phyloP scores from a whole-genome alignment of 2,888 invertebrate species.

The Chaetoderma sp. region DNA sequence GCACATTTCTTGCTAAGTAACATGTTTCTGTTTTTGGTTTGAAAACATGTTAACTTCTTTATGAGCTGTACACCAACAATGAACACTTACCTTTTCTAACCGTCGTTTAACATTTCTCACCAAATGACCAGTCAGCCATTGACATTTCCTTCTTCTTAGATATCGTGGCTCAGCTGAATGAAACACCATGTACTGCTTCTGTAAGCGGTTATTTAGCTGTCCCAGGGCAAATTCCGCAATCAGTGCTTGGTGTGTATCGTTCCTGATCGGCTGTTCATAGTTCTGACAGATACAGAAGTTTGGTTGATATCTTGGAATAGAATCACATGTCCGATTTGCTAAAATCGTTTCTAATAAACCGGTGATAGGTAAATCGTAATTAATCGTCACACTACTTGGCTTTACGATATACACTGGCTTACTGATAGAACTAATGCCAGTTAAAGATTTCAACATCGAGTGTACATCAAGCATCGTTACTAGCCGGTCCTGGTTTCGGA shows the following conservation, averaged over 20 bases:
- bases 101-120: no score
- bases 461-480: conserved; percentile 52
- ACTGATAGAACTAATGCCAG: conserved; percentile 6
- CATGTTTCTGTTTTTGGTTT: no score
- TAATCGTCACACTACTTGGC: background rate
- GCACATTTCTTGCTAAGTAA: no score
- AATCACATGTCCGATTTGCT: conserved; percentile 41
- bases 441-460: conserved; percentile 39
- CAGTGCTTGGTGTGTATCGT: conserved; percentile 35
- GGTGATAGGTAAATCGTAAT: background rate
- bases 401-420: background rate
- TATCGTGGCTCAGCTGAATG: no score
- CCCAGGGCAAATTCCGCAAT: conserved; percentile 51
- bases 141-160: no score
- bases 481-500: conserved; percentile 44
- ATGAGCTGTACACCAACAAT: no score
- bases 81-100: no score
- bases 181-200: conserved; percentile 34
- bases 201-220: conserved; percentile 48
- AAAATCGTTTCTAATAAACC: conserved; percentile 17
- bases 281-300: conserved; percentile 56
- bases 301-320: conserved; percentile 48
- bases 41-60: no score
- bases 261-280: conserved; percentile 35
- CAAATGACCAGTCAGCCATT: no score